Percentiles rank a stretch among this genome's conserved stretches.
phyloP scores from a whole-genome alignment of 1,140 invertebrate genomes.

The Odontomachus brunneus region DNA sequence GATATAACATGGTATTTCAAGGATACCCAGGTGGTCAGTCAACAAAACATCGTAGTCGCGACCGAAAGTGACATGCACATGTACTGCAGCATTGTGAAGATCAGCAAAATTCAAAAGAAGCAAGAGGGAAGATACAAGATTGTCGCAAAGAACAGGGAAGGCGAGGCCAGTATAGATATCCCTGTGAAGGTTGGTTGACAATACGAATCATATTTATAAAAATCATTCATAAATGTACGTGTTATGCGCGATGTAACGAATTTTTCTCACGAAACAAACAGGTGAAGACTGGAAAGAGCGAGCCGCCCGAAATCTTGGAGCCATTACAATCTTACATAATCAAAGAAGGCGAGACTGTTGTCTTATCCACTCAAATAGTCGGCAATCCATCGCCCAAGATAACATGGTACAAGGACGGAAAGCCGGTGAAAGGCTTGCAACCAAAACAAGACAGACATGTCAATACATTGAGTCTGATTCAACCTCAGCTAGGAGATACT shows the following conservation, averaged over 20 bases:
- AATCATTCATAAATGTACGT: neutral
- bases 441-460: conserved; percentile 89
- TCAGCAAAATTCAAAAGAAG: conserved; percentile 90
- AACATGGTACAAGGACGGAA: conserved; percentile 92
- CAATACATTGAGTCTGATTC: conserved; percentile 89
- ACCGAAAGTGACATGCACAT: conserved; percentile 95
- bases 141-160: conserved; percentile 94
- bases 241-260: conserved; percentile 12
- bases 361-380: conserved; percentile 91
- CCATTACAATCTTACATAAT: conserved; percentile 90
- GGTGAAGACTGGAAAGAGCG: conserved; percentile 89
- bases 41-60: conserved; percentile 89
- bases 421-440: conserved; percentile 87
- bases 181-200: conserved; percentile 90
- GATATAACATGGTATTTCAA: conserved; percentile 94
- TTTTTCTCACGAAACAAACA: conserved; percentile 65
- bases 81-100: conserved; percentile 93
- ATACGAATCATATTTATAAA: neutral
- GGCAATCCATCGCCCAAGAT: conserved; percentile 93
- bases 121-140: conserved; percentile 96
- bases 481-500: conserved; percentile 88
- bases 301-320: conserved; percentile 93
- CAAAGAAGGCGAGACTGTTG: conserved; percentile 91
- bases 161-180: conserved; percentile 93
- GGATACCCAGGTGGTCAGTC: conserved; percentile 89